These are phyloP conservation scores for Tangara arthus DNA, from an alignment of 2,797 vertebrate genomes.

Conservation along the genomic window DNA sequence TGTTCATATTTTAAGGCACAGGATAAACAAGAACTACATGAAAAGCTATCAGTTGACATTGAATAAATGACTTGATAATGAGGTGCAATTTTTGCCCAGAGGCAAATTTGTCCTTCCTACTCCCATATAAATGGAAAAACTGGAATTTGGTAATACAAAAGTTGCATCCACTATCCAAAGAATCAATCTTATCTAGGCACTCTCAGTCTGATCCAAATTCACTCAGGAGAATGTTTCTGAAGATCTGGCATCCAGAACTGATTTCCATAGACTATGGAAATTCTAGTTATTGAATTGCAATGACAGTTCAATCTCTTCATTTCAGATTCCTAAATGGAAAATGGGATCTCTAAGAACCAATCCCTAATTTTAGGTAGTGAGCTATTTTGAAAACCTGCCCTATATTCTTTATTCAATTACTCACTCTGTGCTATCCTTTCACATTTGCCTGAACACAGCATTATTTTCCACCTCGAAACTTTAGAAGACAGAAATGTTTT, in stretches of 20 bases:
- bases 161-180: neutral
- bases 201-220: neutral
- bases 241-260: neutral
- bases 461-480: neutral
- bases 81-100: neutral
- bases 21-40: constrained; percentile 63
- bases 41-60: constrained; percentile 33
- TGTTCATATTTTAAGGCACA: constrained; percentile 76
- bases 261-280: neutral
- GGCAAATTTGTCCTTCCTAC: neutral
- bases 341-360: neutral
- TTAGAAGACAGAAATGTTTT: neutral
- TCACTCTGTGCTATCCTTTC: neutral
- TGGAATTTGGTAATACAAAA: neutral
- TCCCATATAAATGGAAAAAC: neutral
- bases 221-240: neutral
- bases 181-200: neutral
- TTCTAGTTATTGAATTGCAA: neutral
- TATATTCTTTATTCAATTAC: neutral
- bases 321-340: neutral
- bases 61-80: constrained; percentile 30
- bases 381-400: neutral
- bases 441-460: neutral
- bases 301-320: neutral
- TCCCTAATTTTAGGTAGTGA: neutral